A percentile compares a stretch with the other conserved stretches of the same genome.
These are phyloP conservation scores for Eciton burchellii DNA, from an alignment of 1,140 invertebrate genomes.

Conservation along the genomic window DNA sequence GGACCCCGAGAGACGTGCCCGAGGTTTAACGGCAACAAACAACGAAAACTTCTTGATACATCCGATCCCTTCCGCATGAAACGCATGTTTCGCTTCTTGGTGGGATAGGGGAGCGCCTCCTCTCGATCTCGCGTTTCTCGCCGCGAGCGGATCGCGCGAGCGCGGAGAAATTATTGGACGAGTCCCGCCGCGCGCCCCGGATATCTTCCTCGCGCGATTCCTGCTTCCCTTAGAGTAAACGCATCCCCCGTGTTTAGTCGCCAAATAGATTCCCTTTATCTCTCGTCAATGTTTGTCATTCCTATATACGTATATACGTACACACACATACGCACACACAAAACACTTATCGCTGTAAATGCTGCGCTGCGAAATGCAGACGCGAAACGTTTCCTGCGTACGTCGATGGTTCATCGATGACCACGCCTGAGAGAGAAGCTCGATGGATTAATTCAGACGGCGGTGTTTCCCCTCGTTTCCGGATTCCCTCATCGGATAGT, in stretches of 20 bases:
- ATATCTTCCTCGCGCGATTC: conserved; percentile 33
- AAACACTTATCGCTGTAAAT: neutral
- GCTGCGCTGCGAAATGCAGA: neutral
- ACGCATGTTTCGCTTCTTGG: conserved; percentile 46
- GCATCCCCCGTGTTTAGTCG: conserved; percentile 23
- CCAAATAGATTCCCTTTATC: neutral
- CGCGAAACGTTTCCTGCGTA: neutral
- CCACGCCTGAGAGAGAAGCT: neutral
- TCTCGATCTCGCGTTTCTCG: conserved; percentile 51
- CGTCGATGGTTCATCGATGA: neutral
- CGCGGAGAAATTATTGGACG: conserved; percentile 44
- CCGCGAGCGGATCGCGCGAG: conserved; percentile 51
- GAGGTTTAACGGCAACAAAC: conserved; percentile 46
- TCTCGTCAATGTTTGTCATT: neutral
- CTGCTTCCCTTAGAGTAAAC: conserved; percentile 36
- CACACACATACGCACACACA: too few species aligned
- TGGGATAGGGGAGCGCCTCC: conserved; percentile 13
- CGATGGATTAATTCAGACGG: neutral
- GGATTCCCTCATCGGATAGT: neutral
- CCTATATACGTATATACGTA: neutral
- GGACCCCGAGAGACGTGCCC: conserved; percentile 6
- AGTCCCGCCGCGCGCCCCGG: conserved; percentile 21
- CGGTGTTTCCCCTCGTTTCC: neutral
- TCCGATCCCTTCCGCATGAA: conserved; percentile 43
- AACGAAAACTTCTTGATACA: conserved; percentile 54